Conservation (phyloP, 2,888 invertebrate genomes). For the Mesochorus sp. region DNA sequence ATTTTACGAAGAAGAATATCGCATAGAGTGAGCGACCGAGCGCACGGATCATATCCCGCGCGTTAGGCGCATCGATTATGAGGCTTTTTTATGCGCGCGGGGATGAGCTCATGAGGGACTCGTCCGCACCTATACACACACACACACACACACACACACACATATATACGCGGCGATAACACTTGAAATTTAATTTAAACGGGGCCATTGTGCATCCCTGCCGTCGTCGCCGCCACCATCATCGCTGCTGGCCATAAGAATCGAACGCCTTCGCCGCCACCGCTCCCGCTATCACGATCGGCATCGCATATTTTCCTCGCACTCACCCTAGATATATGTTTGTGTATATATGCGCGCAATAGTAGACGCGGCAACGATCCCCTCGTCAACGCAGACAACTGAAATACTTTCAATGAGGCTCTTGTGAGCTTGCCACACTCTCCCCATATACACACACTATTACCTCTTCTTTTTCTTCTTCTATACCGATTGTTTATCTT, state of each 20-base stretch:
- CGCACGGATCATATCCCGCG: too few species aligned
- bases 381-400: constrained; percentile 57
- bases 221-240: constrained; percentile 48
- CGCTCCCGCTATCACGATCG: constrained; percentile 36
- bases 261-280: constrained; percentile 52
- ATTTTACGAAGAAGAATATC: too few species aligned
- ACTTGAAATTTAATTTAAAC: constrained; percentile 78
- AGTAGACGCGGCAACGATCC: constrained; percentile 44
- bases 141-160: constrained; percentile 68
- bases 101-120: too few species aligned
- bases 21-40: too few species aligned
- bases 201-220: constrained; percentile 70
- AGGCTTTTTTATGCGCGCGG: too few species aligned
- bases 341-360: constrained; percentile 23
- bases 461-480: constrained; percentile 44
- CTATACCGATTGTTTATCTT: constrained; percentile 72
- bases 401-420: constrained; percentile 59
- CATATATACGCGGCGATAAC: constrained; percentile 75
- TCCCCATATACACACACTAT: neutral
- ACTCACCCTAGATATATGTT: too few species aligned
- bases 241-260: constrained; percentile 21
- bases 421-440: constrained; percentile 27
- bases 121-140: constrained; percentile 67
- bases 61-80: too few species aligned
- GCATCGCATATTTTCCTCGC: constrained; percentile 56